Evolutionary conservation across 1,140 invertebrate genomes (phyloP).

Genomic region (Chionoecetes opilio): DNA sequence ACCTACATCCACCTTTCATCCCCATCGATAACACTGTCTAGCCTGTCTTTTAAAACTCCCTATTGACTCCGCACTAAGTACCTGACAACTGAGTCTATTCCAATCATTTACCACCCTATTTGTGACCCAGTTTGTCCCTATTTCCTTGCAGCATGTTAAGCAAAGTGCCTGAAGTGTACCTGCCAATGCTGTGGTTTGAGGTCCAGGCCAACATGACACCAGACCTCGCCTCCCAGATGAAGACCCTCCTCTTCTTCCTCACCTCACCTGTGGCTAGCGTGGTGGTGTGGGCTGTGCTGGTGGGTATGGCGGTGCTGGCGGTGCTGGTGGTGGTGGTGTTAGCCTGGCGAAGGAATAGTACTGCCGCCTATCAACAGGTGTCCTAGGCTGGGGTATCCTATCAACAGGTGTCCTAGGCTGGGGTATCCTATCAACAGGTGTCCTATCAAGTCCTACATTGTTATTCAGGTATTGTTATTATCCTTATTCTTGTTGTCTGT

Average conservation of each 20-base stretch:
- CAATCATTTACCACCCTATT: neutral
- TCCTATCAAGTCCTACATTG: no score
- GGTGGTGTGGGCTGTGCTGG: neutral
- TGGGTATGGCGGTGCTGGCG: neutral
- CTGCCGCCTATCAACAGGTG: neutral
- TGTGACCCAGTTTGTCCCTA: neutral
- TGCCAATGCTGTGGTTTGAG: slow-evolving; percentile 86
- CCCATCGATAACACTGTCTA: no score
- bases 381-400: neutral
- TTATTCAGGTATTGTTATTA: no score
- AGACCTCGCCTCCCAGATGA: slow-evolving; percentile 63
- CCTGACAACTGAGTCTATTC: neutral
- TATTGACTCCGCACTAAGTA: no score
- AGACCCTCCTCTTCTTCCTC: slow-evolving; percentile 52
- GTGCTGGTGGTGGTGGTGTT: neutral
- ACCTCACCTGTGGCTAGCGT: neutral
- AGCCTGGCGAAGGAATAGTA: neutral
- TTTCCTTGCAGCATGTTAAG: slow-evolving; percentile 82
- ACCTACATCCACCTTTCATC: no score
- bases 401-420: neutral
- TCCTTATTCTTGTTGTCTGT: no score
- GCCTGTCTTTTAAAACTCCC: no score
- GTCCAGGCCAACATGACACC: slow-evolving; percentile 79
- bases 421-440: neutral
- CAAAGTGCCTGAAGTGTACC: slow-evolving; percentile 84